Conservation (phyloP, 2,797 vertebrate species). For the Phrynocephalus vlangalii region DNA sequence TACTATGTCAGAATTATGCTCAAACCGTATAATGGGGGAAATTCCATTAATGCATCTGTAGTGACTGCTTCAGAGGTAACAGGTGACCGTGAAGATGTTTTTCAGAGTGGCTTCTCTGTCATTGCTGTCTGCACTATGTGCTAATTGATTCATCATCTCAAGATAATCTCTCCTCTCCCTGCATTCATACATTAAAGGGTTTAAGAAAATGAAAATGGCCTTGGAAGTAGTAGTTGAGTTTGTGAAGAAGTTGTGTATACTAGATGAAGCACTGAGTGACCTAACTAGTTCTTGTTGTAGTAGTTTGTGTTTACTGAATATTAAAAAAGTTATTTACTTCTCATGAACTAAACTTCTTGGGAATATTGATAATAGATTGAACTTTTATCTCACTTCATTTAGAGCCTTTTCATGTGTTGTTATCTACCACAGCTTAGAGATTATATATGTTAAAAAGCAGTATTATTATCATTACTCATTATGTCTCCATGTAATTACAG, state of each 20-base stretch:
- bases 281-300: not conserved
- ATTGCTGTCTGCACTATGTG: not conserved
- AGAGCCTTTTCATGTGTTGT: no score
- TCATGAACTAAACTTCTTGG: no score
- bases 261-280: not conserved
- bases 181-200: not conserved
- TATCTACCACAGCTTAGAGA: no score
- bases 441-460: no score
- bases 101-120: not conserved
- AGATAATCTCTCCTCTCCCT: conserved; percentile 37
- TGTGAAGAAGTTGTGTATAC: not conserved
- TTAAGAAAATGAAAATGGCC: not conserved
- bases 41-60: conserved; percentile 45
- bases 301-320: not conserved
- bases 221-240: not conserved
- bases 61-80: conserved; percentile 30
- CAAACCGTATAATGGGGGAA: conserved; percentile 14
- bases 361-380: no score
- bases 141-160: conserved; percentile 28
- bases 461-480: no score
- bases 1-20: not conserved
- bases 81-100: conserved; percentile 31
- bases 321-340: not conserved
- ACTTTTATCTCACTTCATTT: no score
- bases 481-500: no score